Evolutionary conservation across 1,140 invertebrate species (phyloP), one percentile per base, ranked within the genome.

Genomic region (Pentalonia nigronervosa): DNA sequence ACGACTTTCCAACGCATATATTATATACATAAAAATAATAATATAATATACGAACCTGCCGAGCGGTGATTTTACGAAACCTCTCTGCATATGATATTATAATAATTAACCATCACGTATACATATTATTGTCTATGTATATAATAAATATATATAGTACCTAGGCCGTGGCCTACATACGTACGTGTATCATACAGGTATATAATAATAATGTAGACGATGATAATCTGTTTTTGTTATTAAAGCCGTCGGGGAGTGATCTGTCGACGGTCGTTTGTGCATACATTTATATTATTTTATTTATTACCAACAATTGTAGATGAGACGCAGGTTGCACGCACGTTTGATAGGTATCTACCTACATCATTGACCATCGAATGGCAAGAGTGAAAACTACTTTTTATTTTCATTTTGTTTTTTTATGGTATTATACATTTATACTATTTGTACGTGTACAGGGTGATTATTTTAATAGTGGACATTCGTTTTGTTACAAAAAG

Each of bases 311-410:
- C 41, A 41, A 67, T 1, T 67, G 30, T n/a, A n/a, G 60, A 76
- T 34, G 60, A 30, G 14, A 76, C n/a, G 30, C 60, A n/a, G 41
- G 41, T 4, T 41, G 60, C 60, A 1, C 0, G 21, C 50, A 7
- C 8, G 60, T 76, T 76, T 30, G 8, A 23, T 36, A 83, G 76
- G n/a, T 41, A 81, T 4, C 4, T 36, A 7, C 7, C 7, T 41
- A 41, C 41, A 41, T 41, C 41, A 41, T 41, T 4, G 41, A 1
- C 41, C 41, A 41, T 41, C 41, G 41, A 4, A 41, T 4, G 36
- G 21, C 41, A 86, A 89, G 47, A 89, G 87, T 89, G 87, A 89
- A 89, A 89, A 89, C 34, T 36, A 25, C 36, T 56, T 56, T 53
- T 17, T 21, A 87, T 87, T 87, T 87, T 25, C 14, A 56, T 41